Evolutionary conservation across 1,140 invertebrate species (phyloP).

Genomic region (Euura lappo): DNA sequence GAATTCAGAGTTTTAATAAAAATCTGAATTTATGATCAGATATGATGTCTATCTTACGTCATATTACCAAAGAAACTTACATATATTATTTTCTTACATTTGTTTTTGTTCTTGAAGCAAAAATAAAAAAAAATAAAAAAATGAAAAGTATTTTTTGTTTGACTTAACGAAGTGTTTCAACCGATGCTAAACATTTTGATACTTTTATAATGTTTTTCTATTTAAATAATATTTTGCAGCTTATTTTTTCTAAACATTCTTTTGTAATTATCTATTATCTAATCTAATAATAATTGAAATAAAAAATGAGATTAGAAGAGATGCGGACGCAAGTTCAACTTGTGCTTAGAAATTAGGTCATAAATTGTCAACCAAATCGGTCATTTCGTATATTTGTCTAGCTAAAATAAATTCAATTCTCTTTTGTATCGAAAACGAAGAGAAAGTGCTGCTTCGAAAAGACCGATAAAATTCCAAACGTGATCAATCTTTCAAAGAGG

Average conservation of each 20-base stretch:
- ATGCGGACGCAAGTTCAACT: neutral
- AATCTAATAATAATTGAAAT: too few species aligned
- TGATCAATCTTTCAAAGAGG: neutral
- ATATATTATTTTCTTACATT: neutral
- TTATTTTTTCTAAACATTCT: neutral
- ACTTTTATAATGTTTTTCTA: neutral
- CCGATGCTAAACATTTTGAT: neutral
- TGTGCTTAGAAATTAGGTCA: neutral
- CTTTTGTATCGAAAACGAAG: neutral
- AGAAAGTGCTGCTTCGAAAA: neutral
- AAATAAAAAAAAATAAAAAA: neutral
- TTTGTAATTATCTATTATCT: neutral
- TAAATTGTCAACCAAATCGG: neutral
- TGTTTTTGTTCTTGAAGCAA: neutral
- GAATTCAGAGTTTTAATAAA: too few species aligned
- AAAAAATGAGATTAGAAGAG: neutral
- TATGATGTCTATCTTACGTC: constrained; percentile 1
- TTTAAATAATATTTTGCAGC: neutral
- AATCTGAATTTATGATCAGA: neutral
- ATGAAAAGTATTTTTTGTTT: neutral
- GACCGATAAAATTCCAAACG: neutral
- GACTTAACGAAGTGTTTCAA: neutral
- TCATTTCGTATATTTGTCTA: neutral
- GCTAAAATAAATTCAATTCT: neutral
- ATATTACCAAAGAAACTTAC: constrained; percentile 7